Base-by-base conservation (phyloP, 2,797 vertebrate species). In the Myiothlypis coronata region DNA sequence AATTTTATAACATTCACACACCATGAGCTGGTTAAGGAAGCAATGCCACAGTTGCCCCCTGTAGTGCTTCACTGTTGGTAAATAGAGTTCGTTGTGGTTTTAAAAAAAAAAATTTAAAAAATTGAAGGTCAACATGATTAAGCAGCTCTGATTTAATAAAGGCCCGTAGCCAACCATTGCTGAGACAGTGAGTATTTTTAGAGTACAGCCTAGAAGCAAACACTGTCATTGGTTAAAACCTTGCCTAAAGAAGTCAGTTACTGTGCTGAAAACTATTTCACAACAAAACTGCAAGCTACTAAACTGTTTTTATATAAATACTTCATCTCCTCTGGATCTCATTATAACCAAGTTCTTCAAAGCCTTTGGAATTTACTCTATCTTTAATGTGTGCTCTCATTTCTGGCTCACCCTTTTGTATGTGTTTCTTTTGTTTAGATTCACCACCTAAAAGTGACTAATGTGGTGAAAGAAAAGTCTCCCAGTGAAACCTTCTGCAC, bases 61-160 rank as follows among this genome's bases (percentile, higher is more conserved):
- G 98, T 99, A 99, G 99, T 99, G 99, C 98, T 99, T 98, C 95
- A 76, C 98, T 97, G 98, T 98, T 97, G 97, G 97, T 97, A 97
- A 97, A 98, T 96, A 97, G 94, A 97, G 96, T 97, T 97, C 96
- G 20, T 97, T 5, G 97, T 97, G 97, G 96, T 97, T 97, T 97
- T 32, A 56, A 82, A 96, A 94, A 78, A 94, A 78, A 93, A 82
- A 93, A 82, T 9, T 63, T 8, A 70, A 91, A 96, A 96, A 97
- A 96, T 96, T 94, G 97, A 96, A 96, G 95, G 97, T 96, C 97
- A 94, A 96, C 95, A 91, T 90, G 94, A 96, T 97, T 97, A 98
- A 99, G 99, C 98, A 99, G 99, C 98, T 98, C 98, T 93, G 52
- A 98, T 97, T 98, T 98, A 98, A 98, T 98, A 98, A 98, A 98